Evolutionary conservation across 2,888 invertebrate genomes (phyloP).

Genomic region (Dermolepida albohirtum): DNA sequence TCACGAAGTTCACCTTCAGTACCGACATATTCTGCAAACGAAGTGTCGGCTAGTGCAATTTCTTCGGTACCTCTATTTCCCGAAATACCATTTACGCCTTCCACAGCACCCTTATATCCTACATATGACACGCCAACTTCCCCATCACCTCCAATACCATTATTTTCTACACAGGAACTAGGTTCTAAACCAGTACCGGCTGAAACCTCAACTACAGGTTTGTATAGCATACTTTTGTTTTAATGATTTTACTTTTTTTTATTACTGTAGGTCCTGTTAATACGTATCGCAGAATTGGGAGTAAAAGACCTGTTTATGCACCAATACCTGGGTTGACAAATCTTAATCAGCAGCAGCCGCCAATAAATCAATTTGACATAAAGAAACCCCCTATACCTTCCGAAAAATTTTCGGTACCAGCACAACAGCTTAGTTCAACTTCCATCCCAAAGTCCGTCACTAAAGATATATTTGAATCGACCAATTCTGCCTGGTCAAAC

Average conservation of each 20-base stretch:
- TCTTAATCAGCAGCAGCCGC: slow-evolving; percentile 36
- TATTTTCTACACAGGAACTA: no score
- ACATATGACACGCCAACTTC: slow-evolving; percentile 24
- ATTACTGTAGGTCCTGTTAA: slow-evolving; percentile 59
- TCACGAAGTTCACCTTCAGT: not conserved
- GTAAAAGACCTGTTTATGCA: slow-evolving; percentile 79
- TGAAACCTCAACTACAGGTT: slow-evolving; percentile 15
- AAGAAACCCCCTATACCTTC: slow-evolving; percentile 42
- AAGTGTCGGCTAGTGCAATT: not conserved
- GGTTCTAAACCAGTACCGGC: no score
- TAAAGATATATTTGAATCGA: slow-evolving; percentile 9
- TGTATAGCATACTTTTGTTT: not conserved
- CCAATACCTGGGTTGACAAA: slow-evolving; percentile 74
- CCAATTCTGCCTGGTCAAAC: slow-evolving; percentile 29
- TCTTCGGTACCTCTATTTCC: no score
- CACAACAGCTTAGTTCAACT: slow-evolving; percentile 37
- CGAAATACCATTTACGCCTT: slow-evolving; percentile 37
- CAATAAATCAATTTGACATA: slow-evolving; percentile 32
- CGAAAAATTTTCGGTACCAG: slow-evolving; percentile 27
- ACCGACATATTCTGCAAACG: slow-evolving; percentile 4
- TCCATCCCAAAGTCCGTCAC: slow-evolving; percentile 11
- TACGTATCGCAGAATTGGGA: slow-evolving; percentile 75
- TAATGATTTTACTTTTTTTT: not conserved
- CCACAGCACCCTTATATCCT: slow-evolving; percentile 54
- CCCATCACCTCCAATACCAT: no score